phyloP scores from a whole-genome alignment of 2,888 invertebrate genomes.

The Bellardia bayeri region DNA sequence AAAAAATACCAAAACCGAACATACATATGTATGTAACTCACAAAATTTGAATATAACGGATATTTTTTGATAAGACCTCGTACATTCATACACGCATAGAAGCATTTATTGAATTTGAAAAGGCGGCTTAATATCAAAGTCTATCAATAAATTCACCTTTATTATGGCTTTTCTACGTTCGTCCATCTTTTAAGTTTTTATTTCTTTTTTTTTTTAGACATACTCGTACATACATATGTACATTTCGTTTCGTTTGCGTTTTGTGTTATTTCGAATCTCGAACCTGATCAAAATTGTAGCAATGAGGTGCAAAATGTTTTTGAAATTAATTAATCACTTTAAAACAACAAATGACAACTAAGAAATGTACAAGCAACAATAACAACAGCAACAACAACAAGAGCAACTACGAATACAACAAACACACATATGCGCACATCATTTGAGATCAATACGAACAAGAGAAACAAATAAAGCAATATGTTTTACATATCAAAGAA shows the following conservation, averaged over 20 bases:
- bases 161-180: constrained; percentile 53
- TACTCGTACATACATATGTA: not conserved
- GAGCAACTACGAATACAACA: not conserved
- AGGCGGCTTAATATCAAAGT: constrained; percentile 69
- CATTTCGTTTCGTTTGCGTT: constrained; percentile 30
- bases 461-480: constrained; percentile 70
- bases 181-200: not conserved
- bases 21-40: too few species aligned
- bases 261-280: constrained; percentile 60
- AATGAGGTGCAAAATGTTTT: constrained; percentile 73
- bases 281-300: constrained; percentile 73
- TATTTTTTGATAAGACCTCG: too few species aligned
- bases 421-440: not conserved
- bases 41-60: too few species aligned
- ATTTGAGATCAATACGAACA: constrained; percentile 24
- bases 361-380: constrained; percentile 55
- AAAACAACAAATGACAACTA: constrained; percentile 73
- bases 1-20: too few species aligned
- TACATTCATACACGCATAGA: constrained; percentile 21
- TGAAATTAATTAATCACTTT: constrained; percentile 74
- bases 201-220: not conserved
- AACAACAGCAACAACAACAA: constrained; percentile 47
- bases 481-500: constrained; percentile 72
- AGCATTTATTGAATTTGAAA: constrained; percentile 58
- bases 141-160: constrained; percentile 66